Evolutionary conservation across 2,888 invertebrate genomes (phyloP).

Genomic region (Acleris holmiana): DNA sequence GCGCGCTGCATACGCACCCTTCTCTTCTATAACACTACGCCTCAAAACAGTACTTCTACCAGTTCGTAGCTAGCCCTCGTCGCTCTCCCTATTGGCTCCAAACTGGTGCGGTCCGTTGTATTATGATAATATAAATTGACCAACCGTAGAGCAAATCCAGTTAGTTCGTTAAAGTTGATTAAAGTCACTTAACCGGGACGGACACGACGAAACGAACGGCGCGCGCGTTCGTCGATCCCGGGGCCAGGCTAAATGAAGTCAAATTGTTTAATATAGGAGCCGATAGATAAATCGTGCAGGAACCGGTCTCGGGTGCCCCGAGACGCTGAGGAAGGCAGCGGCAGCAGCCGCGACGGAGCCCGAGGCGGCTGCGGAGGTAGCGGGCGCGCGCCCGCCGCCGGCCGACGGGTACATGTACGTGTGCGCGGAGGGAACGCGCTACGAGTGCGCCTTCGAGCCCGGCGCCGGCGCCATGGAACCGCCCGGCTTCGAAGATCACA

Average conservation of each 20-base stretch:
- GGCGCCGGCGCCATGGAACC: conserved; percentile 85
- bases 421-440: conserved; percentile 73
- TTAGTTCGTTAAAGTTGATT: conserved; percentile 85
- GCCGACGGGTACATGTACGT: conserved; percentile 80
- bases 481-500: conserved; percentile 89
- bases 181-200: conserved; percentile 84
- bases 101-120: conserved; percentile 58
- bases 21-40: conserved; percentile 58
- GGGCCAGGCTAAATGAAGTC: conserved; percentile 75
- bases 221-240: conserved; percentile 79
- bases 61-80: conserved; percentile 48
- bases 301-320: conserved; percentile 46
- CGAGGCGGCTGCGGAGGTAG: conserved; percentile 76
- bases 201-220: conserved; percentile 79
- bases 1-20: conserved; percentile 56
- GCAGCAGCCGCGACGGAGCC: conserved; percentile 73
- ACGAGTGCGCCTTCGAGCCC: conserved; percentile 76
- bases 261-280: conserved; percentile 78
- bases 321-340: conserved; percentile 52
- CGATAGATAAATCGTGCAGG: conserved; percentile 63
- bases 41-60: conserved; percentile 56
- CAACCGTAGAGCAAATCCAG: conserved; percentile 83
- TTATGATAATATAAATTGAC: conserved; percentile 85
- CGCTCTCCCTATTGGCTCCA: conserved; percentile 69
- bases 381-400: conserved; percentile 78